Base-by-base conservation (phyloP, 2,797 vertebrate species). In the Aldrovandia affinis region DNA sequence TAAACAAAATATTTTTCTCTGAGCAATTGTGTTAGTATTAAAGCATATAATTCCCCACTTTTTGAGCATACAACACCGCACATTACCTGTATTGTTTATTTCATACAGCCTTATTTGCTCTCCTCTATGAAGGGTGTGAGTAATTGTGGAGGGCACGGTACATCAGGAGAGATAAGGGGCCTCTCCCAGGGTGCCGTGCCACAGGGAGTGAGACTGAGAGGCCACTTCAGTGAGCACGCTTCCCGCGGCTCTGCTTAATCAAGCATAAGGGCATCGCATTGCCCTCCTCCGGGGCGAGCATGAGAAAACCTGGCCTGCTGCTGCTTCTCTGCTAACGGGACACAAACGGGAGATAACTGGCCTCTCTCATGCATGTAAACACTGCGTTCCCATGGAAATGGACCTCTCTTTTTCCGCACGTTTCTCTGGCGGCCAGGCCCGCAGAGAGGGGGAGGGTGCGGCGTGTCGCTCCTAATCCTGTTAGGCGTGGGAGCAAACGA, bases 321-420 rank as follows among this genome's bases (percentile, higher is more conserved):
- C 61, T 63, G 20, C 22, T 7, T 25, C 25, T 25, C 15, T 25
- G 7, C 18, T 25, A 18, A 22, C 36, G 20, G 36, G 39, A 25
- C 12, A 0, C 36, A 18, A 39, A 39, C 20, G 33, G 36, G 30
- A 47, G 36, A 78, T 50, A 78, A 78, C 44, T 4, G 42, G 75
- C 75, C 44, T 47, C 75, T 50, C 75, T 50, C 75, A 78, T 78
- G 39, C 75, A 78, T 78, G 75, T 78, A 78, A 78, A 78, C 75
- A 78, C 44, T 50, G 44, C 42, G 44, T 78, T 78, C 3, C 75
- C 75, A 78, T 78, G 44, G 75, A 78, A 78, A 78, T 78, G 75
- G 44, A 30, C 70, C 20, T 50, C 15, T 50, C 42, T 78, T 50
- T 30, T 50, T 50, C 12, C 47, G 6, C 47, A 14, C 28, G 63